Conservation (phyloP, 2,888 invertebrate genomes). For the Melanargia galathea region DNA sequence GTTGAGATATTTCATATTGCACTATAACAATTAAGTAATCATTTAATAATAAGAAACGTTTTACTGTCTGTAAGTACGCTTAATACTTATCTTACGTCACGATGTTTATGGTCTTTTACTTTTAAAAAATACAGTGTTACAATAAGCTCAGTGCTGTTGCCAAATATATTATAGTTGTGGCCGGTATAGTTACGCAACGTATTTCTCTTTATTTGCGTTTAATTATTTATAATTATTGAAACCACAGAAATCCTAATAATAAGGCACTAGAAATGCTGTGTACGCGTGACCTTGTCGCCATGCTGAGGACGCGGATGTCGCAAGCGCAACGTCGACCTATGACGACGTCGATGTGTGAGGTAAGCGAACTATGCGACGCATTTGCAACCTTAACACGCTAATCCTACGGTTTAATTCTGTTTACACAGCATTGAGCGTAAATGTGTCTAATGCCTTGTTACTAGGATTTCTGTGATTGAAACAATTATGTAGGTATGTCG, state of each 20-base stretch:
- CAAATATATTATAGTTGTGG: constrained; percentile 9
- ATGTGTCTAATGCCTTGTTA: too few species aligned
- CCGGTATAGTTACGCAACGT: background rate
- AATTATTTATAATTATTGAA: background rate
- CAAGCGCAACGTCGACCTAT: too few species aligned
- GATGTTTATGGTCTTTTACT: constrained; percentile 29
- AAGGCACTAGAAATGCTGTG: too few species aligned
- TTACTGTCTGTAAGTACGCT: constrained; percentile 20
- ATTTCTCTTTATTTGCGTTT: background rate
- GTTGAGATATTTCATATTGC: constrained; percentile 15
- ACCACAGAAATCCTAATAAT: too few species aligned
- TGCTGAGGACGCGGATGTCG: too few species aligned
- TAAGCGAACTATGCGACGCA: too few species aligned
- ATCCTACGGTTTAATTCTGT: too few species aligned
- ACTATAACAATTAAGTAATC: constrained; percentile 21
- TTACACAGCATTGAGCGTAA: too few species aligned
- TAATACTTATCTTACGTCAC: constrained; percentile 20
- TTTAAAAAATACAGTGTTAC: constrained; percentile 21
- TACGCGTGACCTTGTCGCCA: too few species aligned
- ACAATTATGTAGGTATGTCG: background rate
- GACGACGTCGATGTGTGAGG: too few species aligned
- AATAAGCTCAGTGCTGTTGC: constrained; percentile 16
- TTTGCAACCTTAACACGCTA: too few species aligned
- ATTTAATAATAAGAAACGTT: constrained; percentile 22
- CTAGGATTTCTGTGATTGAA: too few species aligned